Evolutionary conservation across 2,113 vertebrate genomes (phyloP), one percentile per base, ranked within the genome.

Genomic region (Hyperopisus bebe): DNA sequence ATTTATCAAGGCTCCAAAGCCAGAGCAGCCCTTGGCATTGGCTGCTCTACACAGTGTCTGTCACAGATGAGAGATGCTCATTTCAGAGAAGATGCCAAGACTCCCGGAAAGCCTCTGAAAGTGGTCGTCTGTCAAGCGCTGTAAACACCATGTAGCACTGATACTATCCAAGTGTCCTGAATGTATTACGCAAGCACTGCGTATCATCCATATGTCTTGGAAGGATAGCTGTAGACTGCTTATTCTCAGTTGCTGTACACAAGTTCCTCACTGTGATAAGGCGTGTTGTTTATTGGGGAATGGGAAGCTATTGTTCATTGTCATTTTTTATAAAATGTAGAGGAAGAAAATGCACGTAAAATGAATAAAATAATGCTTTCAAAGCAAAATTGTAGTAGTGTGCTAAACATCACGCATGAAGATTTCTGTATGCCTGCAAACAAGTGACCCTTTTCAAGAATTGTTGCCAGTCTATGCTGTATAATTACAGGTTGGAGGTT

Each of bases 1-100:
- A 88, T 88, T 88, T 88, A 70, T 88, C 87, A 88, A 21, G 70
- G 87, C 31, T 6, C 10, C 13, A 88, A 74, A 66, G 87, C 87
- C 21, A 48, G 62, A 9, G 58, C 62, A 46, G 58, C 58, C 58
- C 42, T 66, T 47, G 87, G 87, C 87, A 2, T 19, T 66, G 1
- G 42, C 48, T 27, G 35, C 15, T 66, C 62, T 70, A 70, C 87
- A 48, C 87, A n/a, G 87, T 39, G 87, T 70, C 58, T 88, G 55
- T 88, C 87, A 27, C 58, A 39, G 11, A 2, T 24, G 87, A 88
- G 55, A 70, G 44, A 44, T 88, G 44, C 55, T 66, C 58, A 46
- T 88, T 70, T 66, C 58, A 31, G 58, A 88, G 24, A 66, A 47
- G 10, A 47, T 31, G 39, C 55, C 44, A 27, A n/a, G 24, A 46